Base-by-base conservation (phyloP, 2,888 invertebrate species). In the Leptinotarsa rubiginosa region DNA sequence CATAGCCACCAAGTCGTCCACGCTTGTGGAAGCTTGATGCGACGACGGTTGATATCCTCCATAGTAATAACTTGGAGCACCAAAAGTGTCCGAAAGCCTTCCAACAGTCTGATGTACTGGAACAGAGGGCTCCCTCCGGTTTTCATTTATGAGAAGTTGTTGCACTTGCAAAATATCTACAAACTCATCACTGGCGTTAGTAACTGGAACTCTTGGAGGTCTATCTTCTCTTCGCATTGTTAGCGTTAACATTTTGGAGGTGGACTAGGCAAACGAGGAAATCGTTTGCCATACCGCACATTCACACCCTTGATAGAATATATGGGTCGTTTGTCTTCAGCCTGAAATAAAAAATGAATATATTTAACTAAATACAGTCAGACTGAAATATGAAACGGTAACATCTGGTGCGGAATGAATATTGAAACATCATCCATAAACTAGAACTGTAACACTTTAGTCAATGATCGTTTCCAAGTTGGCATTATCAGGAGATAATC, bases 81-180 rank as follows among this genome's bases (percentile, higher is more conserved):
- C 69, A 2, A 59, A 41, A 20, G 76, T 47, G 68, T 74, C 22
- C 77, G 75, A 65, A n/a, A 54, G 13, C 31, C 68, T 41, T 47
- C 68, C 68, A 22, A 64, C 50, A 18, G 74, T 31, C 4, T 70
- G 49, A 25, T 69, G 65, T 15, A 81, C 83, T 87, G 87, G 85
- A 84, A 80, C 78, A 72, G 83, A 81, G 16, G 54, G 74, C 64
- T 74, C 73, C 80, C 84, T 71, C 25, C 79, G 72, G 50, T 71
- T 74, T 22, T 79, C 79, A 75, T 78, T 79, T 47, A 80, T 69
- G 7, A 80, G 78, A 69, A 80, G 71, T 77, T 84, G 79, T 82
- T 79, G 79, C 87, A 95, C 95, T 87, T 95, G 95, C 74, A 95
- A 91, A 84, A 95, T 95, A 88, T 95, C 95, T 87, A 95, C 94